phyloP scores from a whole-genome alignment of 1,140 invertebrate genomes.

The Aphidius gifuensis region DNA sequence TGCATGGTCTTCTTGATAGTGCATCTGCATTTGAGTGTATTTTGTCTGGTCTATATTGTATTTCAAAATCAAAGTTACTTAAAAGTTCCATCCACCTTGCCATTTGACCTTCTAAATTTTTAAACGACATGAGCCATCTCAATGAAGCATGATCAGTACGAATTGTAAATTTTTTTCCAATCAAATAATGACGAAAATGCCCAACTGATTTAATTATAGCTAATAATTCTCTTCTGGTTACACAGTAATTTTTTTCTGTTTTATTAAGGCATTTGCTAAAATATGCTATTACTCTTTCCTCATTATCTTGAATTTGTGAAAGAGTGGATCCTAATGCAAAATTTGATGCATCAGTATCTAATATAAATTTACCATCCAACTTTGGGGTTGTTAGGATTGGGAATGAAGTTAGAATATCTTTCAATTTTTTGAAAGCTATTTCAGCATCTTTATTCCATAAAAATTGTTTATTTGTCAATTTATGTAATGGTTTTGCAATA shows the following conservation, averaged over 20 bases:
- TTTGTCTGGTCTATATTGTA: background rate
- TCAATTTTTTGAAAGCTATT: slow-evolving; percentile 12
- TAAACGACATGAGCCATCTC: slow-evolving; percentile 37
- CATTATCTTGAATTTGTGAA: slow-evolving; percentile 1
- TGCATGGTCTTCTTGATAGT: slow-evolving; percentile 21
- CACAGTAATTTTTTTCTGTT: slow-evolving; percentile 32
- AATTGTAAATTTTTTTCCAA: slow-evolving; percentile 26
- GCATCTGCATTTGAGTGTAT: background rate
- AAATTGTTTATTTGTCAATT: slow-evolving; percentile 23
- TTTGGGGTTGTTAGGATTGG: slow-evolving; percentile 4
- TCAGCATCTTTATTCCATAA: slow-evolving; percentile 17
- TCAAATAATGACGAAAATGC: slow-evolving; percentile 30
- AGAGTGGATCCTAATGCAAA: background rate
- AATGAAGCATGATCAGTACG: slow-evolving; percentile 35
- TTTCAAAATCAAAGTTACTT: slow-evolving; percentile 22
- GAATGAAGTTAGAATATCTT: slow-evolving; percentile 1
- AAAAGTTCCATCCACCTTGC: slow-evolving; percentile 30
- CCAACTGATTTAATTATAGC: slow-evolving; percentile 29
- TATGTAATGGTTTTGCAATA: slow-evolving; percentile 16
- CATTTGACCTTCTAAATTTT: slow-evolving; percentile 31
- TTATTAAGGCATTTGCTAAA: slow-evolving; percentile 11
- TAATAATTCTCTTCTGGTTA: slow-evolving; percentile 32
- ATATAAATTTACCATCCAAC: slow-evolving; percentile 6
- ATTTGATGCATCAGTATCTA: too few relatives aligned
- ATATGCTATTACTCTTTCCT: slow-evolving; percentile 19